Percentiles rank a stretch among this genome's conserved stretches.
Evolutionary conservation across 1,140 invertebrate genomes (phyloP).

Genomic region (Druon quercuslanigerum): DNA sequence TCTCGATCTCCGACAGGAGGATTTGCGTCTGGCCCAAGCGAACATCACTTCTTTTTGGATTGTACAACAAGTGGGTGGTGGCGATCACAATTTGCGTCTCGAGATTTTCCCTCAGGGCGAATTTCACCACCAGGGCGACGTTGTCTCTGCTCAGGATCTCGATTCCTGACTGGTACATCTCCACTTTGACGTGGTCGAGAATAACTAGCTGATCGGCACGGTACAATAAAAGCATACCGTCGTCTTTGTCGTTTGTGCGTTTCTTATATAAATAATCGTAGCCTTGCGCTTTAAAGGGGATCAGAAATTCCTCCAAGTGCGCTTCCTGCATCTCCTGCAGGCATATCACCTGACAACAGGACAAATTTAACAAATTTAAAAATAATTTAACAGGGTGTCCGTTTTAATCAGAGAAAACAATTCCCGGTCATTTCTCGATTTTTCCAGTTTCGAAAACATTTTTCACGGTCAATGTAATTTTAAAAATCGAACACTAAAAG

Average conservation of each 20-base stretch:
- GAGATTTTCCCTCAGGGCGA: slow-evolving; percentile 76
- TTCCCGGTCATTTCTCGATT: too few species aligned
- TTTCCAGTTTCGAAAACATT: too few species aligned
- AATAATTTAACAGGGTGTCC: too few species aligned
- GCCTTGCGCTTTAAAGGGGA: slow-evolving; percentile 73
- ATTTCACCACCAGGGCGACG: slow-evolving; percentile 88
- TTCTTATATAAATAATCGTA: slow-evolving; percentile 73
- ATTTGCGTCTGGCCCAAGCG: slow-evolving; percentile 89
- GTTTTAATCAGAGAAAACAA: too few species aligned
- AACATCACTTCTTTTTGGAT: slow-evolving; percentile 91
- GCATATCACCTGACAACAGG: slow-evolving; percentile 81
- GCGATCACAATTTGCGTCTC: slow-evolving; percentile 83
- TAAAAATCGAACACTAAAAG: too few species aligned
- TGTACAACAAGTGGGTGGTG: slow-evolving; percentile 96
- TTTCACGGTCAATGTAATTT: too few species aligned
- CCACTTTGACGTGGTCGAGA: slow-evolving; percentile 71
- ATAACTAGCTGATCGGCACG: slow-evolving; percentile 62
- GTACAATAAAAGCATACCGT: slow-evolving; percentile 68
- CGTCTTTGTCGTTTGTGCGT: slow-evolving; percentile 69
- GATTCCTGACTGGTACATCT: slow-evolving; percentile 75
- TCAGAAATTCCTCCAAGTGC: slow-evolving; percentile 81
- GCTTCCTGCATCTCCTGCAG: slow-evolving; percentile 92
- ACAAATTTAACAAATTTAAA: background rate
- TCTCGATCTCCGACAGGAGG: slow-evolving; percentile 88
- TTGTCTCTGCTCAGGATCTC: slow-evolving; percentile 89